These are phyloP conservation scores for Sula dactylatra DNA, from an alignment of 2,113 vertebrate species.

Conservation along the genomic window DNA sequence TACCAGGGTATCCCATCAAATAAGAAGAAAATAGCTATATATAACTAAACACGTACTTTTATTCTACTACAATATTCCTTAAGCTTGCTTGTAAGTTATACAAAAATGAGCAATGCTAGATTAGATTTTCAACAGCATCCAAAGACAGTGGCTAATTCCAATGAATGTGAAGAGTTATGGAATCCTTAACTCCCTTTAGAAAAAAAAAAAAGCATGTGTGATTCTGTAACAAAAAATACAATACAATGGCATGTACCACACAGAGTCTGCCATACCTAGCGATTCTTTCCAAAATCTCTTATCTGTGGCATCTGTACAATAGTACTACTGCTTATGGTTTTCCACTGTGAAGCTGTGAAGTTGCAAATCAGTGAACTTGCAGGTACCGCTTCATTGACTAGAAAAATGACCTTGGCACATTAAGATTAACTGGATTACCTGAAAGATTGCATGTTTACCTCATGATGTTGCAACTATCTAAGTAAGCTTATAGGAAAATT, in stretches of 20 bases:
- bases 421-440: background rate
- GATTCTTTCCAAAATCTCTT: background rate
- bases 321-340: background rate
- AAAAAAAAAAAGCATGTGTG: background rate
- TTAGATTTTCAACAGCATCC: background rate
- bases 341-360: background rate
- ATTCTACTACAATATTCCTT: background rate
- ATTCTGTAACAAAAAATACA: background rate
- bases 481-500: background rate
- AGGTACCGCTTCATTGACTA: background rate
- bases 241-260: background rate
- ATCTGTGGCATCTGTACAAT: background rate
- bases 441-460: background rate
- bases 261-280: background rate
- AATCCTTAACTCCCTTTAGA: background rate
- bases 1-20: background rate
- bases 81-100: background rate
- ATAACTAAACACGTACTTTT: background rate
- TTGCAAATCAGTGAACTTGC: background rate
- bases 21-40: background rate
- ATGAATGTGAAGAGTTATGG: background rate
- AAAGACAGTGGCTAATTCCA: background rate
- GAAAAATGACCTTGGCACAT: background rate
- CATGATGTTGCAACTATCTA: background rate
- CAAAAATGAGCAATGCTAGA: background rate